Conservation (phyloP, 2,113 vertebrate species). For the Pipra filicauda region DNA sequence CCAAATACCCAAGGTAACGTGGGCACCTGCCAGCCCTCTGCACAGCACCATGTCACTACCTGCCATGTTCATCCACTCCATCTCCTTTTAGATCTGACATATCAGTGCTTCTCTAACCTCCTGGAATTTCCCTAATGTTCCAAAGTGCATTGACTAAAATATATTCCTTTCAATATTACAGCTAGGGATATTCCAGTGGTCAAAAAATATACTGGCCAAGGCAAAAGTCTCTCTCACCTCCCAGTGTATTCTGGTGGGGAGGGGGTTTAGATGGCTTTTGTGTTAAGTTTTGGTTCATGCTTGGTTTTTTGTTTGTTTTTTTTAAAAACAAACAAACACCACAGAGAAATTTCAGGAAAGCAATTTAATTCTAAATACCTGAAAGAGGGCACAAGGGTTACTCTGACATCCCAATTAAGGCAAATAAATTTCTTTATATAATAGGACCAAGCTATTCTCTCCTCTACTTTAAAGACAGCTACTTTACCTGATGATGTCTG, state of each 20-base stretch:
- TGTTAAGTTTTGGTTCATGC: background rate
- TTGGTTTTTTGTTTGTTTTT: rapidly evolving
- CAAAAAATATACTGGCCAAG: background rate
- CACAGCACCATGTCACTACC: background rate
- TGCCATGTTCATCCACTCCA: background rate
- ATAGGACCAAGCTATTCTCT: background rate
- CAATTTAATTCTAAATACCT: background rate
- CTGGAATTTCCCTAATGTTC: background rate
- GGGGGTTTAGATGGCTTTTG: rapidly evolving
- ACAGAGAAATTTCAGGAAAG: background rate
- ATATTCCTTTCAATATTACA: background rate
- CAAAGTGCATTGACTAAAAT: background rate
- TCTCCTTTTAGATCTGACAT: background rate
- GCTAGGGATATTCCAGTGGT: background rate
- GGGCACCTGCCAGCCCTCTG: background rate
- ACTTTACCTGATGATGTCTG: background rate
- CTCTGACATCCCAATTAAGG: background rate
- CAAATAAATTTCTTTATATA: background rate
- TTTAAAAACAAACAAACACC: background rate
- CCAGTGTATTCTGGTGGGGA: background rate
- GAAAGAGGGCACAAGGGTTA: background rate
- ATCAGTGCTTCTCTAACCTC: background rate
- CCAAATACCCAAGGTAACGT: background rate
- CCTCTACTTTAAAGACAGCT: background rate
- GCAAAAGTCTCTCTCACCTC: background rate